phyloP scores from a whole-genome alignment of 2,113 vertebrate genomes.

The Lagopus leucura region DNA sequence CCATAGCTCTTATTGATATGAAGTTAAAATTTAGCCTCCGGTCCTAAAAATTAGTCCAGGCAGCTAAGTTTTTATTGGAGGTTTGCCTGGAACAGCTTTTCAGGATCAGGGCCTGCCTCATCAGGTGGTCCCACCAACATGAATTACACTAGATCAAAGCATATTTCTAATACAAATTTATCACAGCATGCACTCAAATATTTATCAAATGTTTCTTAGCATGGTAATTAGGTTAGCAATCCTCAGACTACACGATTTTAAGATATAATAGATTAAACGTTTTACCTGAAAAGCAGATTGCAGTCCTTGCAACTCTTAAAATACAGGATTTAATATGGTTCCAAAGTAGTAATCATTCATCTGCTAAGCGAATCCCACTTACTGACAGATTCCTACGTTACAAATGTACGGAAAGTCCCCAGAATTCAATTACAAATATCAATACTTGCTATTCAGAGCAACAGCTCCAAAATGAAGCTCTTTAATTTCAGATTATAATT shows the following conservation, averaged over 20 bases:
- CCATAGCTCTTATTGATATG: background rate
- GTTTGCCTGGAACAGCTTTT: background rate
- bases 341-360: conserved; percentile 79
- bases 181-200: conserved; percentile 5
- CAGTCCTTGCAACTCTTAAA: conserved; percentile 81
- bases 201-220: conserved; percentile 45
- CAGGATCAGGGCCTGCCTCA: background rate
- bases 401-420: conserved; percentile 38
- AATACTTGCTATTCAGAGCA: conserved; percentile 62
- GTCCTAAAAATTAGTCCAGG: background rate
- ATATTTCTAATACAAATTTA: conserved; percentile 30
- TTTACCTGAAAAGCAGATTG: conserved; percentile 81
- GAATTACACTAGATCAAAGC: conserved; percentile 1
- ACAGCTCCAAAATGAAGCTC: conserved; percentile 43
- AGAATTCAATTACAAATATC: conserved; percentile 62
- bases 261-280: conserved; percentile 33
- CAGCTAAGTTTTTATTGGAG: background rate
- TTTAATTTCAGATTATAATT: conserved; percentile 71
- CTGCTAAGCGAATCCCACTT: conserved; percentile 80
- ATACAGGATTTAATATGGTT: conserved; percentile 80
- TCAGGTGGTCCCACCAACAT: background rate
- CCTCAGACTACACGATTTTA: conserved; percentile 30
- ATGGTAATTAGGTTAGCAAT: background rate
- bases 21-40: background rate
- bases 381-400: conserved; percentile 81